These are phyloP conservation scores for Mesocentrotus franciscanus DNA, from an alignment of 53 echinoderm and acorn worm species.

Conservation along the genomic window DNA sequence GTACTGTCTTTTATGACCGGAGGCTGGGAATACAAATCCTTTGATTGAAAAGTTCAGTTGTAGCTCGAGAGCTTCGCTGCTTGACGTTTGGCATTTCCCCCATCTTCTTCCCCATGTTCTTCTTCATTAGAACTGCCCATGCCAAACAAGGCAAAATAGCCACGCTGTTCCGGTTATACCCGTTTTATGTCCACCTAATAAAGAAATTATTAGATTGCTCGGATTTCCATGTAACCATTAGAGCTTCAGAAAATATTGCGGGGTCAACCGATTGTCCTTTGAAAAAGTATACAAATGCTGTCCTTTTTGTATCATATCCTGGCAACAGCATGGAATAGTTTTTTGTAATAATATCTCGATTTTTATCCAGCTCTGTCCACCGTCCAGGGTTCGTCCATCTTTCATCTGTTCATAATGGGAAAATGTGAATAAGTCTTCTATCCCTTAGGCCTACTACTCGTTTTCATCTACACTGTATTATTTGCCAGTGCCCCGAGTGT, in stretches of 20 bases:
- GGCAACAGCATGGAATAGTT: too few relatives aligned
- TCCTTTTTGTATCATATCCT: too few relatives aligned
- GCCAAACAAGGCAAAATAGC: not conserved
- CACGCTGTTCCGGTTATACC: not conserved
- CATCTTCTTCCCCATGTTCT: not conserved
- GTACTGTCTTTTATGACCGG: not conserved
- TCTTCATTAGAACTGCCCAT: not conserved
- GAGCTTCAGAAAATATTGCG: not conserved
- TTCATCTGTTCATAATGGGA: too few relatives aligned
- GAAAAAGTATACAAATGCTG: not conserved
- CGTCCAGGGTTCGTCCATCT: too few relatives aligned
- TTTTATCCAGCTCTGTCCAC: too few relatives aligned
- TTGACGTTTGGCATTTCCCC: constrained; percentile 17
- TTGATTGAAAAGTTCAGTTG: constrained; percentile 48
- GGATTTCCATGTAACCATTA: not conserved
- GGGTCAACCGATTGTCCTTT: not conserved
- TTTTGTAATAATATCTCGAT: too few relatives aligned
- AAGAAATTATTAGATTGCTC: constrained; percentile 4
- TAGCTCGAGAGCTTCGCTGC: constrained; percentile 7
- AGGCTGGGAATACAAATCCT: constrained; percentile 33
- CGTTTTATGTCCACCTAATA: not conserved
- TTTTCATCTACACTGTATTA: too few relatives aligned
- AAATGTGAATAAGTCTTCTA: too few relatives aligned
- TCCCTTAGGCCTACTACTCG: too few relatives aligned
- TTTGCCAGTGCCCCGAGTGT: too few relatives aligned